Evolutionary conservation across 2,113 vertebrate genomes (phyloP).

Genomic region (Misgurnus mizolepis): DNA sequence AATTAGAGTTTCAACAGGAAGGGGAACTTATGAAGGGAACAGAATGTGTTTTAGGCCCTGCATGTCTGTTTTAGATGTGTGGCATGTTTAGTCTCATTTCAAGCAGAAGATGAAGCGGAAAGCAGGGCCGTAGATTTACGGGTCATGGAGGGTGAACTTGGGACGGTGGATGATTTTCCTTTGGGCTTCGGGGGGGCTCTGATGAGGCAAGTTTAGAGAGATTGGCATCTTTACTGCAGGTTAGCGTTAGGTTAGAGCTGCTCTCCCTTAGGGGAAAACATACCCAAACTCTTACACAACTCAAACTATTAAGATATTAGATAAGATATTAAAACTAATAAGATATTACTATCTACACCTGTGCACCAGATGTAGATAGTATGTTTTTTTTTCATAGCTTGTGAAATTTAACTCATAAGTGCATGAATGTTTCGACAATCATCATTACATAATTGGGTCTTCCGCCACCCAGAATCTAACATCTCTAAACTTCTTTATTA

Average conservation of each 20-base stretch:
- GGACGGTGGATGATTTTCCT: conserved; percentile 28
- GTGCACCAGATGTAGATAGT: too few relatives aligned
- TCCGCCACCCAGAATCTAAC: too few relatives aligned
- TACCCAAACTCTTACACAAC: conserved; percentile 6
- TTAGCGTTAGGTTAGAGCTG: conserved; percentile 1
- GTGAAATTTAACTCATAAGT: too few relatives aligned
- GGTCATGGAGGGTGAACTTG: conserved; percentile 11
- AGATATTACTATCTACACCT: neutral
- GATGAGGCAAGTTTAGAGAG: conserved; percentile 9
- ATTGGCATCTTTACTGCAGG: conserved; percentile 35
- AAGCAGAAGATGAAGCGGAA: neutral
- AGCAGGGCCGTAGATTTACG: conserved; percentile 34
- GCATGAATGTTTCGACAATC: too few relatives aligned
- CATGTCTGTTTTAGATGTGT: conserved; percentile 1
- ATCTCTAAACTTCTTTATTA: too few relatives aligned
- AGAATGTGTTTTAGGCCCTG: conserved; percentile 2
- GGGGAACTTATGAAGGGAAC: neutral
- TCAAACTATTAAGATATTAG: conserved; percentile 2
- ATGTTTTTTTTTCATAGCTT: too few relatives aligned
- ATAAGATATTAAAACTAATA: too few relatives aligned
- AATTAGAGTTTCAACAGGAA: conserved; percentile 16
- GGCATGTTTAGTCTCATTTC: conserved; percentile 31
- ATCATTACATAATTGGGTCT: too few relatives aligned
- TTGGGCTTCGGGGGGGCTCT: conserved; percentile 3
- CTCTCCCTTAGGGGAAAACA: conserved; percentile 32